Percentiles rank a stretch among this genome's conserved stretches.
These are phyloP conservation scores for Zosterops japonicus DNA, from an alignment of 2,113 vertebrate genomes.

Conservation along the genomic window DNA sequence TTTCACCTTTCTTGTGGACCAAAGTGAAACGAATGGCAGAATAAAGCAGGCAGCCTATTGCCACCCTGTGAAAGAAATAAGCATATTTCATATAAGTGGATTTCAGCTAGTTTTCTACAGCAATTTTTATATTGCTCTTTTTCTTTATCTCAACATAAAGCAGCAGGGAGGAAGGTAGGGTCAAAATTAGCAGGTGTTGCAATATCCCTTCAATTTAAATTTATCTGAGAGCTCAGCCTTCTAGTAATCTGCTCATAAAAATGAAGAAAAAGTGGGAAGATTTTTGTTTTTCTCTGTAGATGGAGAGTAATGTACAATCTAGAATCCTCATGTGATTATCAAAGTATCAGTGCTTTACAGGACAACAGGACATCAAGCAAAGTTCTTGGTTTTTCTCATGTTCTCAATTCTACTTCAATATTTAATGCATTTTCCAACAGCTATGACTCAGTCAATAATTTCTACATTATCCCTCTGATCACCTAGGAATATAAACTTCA, in stretches of 20 bases:
- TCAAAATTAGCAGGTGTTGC: not conserved
- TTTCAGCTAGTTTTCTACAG: not conserved
- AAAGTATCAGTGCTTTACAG: not conserved
- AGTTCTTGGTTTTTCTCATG: not conserved
- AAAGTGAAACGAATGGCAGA: not conserved
- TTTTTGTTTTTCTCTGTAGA: not conserved
- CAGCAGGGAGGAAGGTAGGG: not conserved
- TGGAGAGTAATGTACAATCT: not conserved
- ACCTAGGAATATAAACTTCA: slow-evolving; percentile 26
- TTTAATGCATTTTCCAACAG: slow-evolving; percentile 39
- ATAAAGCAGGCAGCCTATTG: not conserved
- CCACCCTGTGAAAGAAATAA: not conserved
- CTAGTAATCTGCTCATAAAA: not conserved
- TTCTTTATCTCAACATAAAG: not conserved
- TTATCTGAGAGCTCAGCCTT: not conserved
- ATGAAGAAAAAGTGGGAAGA: rapidly evolving
- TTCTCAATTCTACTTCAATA: slow-evolving; percentile 38
- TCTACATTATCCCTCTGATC: slow-evolving; percentile 34
- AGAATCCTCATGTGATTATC: not conserved
- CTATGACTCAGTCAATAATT: slow-evolving; percentile 38
- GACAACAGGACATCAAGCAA: too few relatives aligned
- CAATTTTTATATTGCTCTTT: not conserved
- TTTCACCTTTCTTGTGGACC: not conserved
- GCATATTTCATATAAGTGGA: not conserved
- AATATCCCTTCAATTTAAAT: not conserved